Percentiles rank a stretch among this genome's conserved stretches.
These are phyloP conservation scores for Andrena camellia DNA, from an alignment of 2,888 invertebrate genomes.

Conservation along the genomic window DNA sequence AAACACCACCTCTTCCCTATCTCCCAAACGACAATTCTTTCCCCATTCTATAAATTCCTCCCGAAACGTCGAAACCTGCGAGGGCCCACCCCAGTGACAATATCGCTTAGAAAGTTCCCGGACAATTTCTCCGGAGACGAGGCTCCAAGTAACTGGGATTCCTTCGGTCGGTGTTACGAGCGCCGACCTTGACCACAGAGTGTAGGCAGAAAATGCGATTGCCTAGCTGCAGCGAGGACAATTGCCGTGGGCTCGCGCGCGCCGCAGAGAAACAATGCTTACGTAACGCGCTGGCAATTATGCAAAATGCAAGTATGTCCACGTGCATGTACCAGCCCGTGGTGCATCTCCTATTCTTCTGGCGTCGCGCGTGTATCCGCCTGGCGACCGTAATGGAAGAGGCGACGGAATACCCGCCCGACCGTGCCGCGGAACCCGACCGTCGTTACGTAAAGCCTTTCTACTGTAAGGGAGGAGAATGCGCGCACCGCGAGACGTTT, in stretches of 20 bases:
- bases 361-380: conserved; percentile 41
- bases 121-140: conserved; percentile 22
- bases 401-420: conserved; percentile 17
- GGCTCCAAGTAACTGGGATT: conserved; percentile 35
- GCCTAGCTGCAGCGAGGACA: conserved; percentile 58
- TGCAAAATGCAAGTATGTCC: conserved; percentile 65
- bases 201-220: conserved; percentile 69
- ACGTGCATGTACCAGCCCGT: conserved; percentile 49
- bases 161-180: conserved; percentile 31
- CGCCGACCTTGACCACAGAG: conserved; percentile 67
- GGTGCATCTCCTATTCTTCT: conserved; percentile 59
- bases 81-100: too few relatives aligned
- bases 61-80: too few relatives aligned
- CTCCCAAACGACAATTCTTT: too few relatives aligned
- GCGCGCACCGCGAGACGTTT: background rate
- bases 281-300: conserved; percentile 68
- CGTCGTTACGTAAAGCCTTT: conserved; percentile 43
- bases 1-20: too few relatives aligned
- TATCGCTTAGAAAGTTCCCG: background rate
- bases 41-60: too few relatives aligned
- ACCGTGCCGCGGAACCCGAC: conserved; percentile 9
- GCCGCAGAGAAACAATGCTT: conserved; percentile 62
- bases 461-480: background rate
- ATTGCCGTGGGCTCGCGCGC: conserved; percentile 24
- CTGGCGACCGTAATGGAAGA: conserved; percentile 14